Evolutionary conservation across 2,113 vertebrate genomes (phyloP).

Genomic region (Cygnus buccinator): DNA sequence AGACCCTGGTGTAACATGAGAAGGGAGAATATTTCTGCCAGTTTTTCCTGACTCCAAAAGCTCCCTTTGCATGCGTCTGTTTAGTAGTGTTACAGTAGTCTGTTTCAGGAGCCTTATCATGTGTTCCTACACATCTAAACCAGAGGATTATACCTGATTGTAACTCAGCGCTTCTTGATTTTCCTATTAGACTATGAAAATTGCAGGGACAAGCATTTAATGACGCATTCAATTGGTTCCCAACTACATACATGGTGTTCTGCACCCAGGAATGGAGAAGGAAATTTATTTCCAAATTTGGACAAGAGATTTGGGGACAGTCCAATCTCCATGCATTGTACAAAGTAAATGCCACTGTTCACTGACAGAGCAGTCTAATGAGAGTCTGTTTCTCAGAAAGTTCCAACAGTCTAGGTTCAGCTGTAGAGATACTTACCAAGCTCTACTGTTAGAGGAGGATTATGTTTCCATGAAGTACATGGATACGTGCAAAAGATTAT

Average conservation of each 20-base stretch:
- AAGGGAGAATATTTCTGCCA: background rate
- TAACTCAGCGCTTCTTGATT: background rate
- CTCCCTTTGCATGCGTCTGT: background rate
- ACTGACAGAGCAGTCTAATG: background rate
- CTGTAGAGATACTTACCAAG: background rate
- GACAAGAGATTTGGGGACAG: background rate
- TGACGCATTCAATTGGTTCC: background rate
- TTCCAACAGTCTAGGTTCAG: background rate
- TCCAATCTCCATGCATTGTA: background rate
- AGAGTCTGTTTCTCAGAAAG: background rate
- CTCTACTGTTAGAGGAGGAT: background rate
- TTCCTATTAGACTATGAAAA: background rate
- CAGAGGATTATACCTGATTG: background rate
- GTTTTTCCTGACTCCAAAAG: background rate
- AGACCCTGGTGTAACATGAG: background rate
- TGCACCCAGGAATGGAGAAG: background rate
- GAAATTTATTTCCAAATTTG: background rate
- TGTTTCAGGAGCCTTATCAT: background rate
- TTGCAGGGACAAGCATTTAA: background rate
- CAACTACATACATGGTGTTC: rapidly evolving
- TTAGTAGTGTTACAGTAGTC: background rate
- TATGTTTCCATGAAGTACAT: background rate
- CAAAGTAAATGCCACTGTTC: background rate
- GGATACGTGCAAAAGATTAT: rapidly evolving
- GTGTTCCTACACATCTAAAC: background rate